Conservation (phyloP, 2,888 invertebrate genomes). For the Patella caerulea region DNA sequence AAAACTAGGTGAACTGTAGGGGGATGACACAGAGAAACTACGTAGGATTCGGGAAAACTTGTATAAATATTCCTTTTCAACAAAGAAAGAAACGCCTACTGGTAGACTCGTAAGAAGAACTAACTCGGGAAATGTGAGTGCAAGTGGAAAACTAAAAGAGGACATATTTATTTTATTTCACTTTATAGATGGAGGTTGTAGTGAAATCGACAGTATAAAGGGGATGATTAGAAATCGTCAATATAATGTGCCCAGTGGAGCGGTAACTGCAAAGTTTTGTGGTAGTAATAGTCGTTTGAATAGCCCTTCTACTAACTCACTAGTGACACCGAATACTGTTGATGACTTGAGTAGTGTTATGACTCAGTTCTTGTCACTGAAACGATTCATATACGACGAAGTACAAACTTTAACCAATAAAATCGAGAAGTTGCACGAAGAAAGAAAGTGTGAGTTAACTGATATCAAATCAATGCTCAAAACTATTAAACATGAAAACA, state of each 20-base stretch:
- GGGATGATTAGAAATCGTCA: not conserved
- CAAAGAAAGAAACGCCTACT: not conserved
- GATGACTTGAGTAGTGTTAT: not conserved
- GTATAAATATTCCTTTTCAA: not conserved
- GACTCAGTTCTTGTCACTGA: not conserved
- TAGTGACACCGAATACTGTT: not conserved
- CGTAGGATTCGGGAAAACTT: not conserved
- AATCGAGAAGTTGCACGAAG: not conserved
- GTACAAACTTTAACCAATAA: not conserved
- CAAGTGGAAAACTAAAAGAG: not conserved
- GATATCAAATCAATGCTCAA: not conserved
- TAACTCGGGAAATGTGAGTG: not conserved
- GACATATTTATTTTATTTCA: not conserved
- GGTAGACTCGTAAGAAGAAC: not conserved
- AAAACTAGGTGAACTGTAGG: not conserved
- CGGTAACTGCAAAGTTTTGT: not conserved
- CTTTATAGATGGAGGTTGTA: not conserved
- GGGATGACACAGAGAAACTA: not conserved
- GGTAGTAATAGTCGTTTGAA: too few species aligned
- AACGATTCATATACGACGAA: not conserved
- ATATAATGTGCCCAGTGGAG: not conserved
- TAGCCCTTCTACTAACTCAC: not conserved
- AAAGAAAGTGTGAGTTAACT: not conserved
- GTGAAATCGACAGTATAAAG: not conserved
- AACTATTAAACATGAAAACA: not conserved